Evolutionary conservation across 2,113 vertebrate species (phyloP).

Genomic region (Rhegmatorhina hoffmannsi): DNA sequence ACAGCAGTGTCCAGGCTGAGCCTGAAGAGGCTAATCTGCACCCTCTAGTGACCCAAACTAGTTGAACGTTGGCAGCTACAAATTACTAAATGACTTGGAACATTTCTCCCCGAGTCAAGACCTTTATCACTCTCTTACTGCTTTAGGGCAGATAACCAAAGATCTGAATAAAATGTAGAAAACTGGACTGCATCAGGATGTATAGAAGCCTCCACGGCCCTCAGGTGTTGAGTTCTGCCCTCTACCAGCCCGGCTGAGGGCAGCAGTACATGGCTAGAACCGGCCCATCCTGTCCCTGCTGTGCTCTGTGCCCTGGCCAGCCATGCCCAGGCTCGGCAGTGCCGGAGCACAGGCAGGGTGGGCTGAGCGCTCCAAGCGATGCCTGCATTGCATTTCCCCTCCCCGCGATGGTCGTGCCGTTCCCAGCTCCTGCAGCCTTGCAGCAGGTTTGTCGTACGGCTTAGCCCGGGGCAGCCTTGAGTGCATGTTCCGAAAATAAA

Average conservation of each 20-base stretch:
- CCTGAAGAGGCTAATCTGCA: conserved; percentile 55
- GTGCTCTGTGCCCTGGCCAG: not conserved
- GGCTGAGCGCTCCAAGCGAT: not conserved
- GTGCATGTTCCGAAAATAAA: conserved; percentile 44
- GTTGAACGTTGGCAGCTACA: conserved; percentile 5
- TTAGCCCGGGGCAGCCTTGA: not conserved
- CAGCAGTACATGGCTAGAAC: not conserved
- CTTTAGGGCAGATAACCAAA: not conserved
- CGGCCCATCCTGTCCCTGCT: fast-evolving
- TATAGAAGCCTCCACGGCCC: not conserved
- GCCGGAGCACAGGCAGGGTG: not conserved
- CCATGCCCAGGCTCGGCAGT: fast-evolving
- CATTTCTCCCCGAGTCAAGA: not conserved
- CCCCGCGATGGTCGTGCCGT: fast-evolving
- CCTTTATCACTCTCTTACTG: not conserved
- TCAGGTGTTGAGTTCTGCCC: not conserved
- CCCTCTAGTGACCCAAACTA: conserved; percentile 57
- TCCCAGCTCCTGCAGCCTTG: not conserved
- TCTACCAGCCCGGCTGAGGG: not conserved
- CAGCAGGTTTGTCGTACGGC: not conserved
- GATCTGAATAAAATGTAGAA: not conserved
- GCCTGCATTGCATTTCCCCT: fast-evolving
- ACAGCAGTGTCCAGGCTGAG: not conserved
- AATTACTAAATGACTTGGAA: not conserved
- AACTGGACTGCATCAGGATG: not conserved